Evolutionary conservation across 2,888 invertebrate genomes (phyloP).

Genomic region (Trachelus tabidus): DNA sequence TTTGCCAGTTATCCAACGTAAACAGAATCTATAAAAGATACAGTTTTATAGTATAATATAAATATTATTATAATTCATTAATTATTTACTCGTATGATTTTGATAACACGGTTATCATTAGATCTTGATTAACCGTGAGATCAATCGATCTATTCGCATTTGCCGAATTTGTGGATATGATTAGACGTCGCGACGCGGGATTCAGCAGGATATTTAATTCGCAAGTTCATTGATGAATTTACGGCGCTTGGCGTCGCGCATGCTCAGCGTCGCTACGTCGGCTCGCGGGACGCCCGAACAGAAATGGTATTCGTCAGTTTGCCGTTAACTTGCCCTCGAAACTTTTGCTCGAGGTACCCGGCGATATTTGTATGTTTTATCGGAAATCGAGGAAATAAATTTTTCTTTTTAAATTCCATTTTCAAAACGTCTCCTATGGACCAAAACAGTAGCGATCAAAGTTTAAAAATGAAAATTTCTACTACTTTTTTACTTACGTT

Average conservation of each 20-base stretch:
- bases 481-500: not conserved
- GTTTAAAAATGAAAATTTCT: not conserved
- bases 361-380: not conserved
- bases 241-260: slow-evolving; percentile 2
- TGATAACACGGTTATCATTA: not conserved
- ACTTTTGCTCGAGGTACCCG: slow-evolving; percentile 21
- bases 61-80: not conserved
- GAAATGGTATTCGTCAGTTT: slow-evolving; percentile 24
- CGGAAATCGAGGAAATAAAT: not conserved
- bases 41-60: not conserved
- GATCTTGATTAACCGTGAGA: not conserved
- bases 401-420: not conserved
- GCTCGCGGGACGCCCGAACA: slow-evolving; percentile 13
- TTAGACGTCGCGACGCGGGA: not conserved
- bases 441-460: not conserved
- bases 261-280: slow-evolving; percentile 5
- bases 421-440: not conserved
- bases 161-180: not conserved
- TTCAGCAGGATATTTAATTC: not conserved
- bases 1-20: no score
- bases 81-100: not conserved
- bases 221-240: not conserved
- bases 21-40: not conserved
- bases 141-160: not conserved
- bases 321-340: slow-evolving; percentile 31